Percentiles rank a stretch among this genome's conserved stretches.
These are phyloP conservation scores for Siderastrea radians DNA, from an alignment of 92 coral and sea anemone species.

Conservation along the genomic window DNA sequence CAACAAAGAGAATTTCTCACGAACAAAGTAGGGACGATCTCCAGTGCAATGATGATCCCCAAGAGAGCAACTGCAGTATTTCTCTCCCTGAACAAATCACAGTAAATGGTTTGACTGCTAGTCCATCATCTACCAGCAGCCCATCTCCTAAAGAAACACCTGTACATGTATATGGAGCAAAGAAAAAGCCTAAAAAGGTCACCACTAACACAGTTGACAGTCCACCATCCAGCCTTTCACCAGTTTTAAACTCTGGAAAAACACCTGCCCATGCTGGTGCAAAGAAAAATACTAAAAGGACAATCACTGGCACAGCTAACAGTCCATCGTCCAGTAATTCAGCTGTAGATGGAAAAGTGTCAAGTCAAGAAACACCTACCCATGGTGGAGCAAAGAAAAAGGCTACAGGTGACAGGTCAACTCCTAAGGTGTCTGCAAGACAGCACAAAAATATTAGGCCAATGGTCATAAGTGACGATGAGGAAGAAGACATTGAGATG, in stretches of 20 bases:
- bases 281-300: neutral
- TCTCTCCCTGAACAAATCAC: too few species aligned
- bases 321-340: too few species aligned
- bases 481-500: neutral
- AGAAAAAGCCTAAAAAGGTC: neutral
- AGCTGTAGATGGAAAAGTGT: too few species aligned
- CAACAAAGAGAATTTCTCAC: slow-evolving; percentile 24
- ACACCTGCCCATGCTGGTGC: neutral
- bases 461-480: slow-evolving; percentile 30
- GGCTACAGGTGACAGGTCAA: neutral
- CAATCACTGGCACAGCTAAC: too few species aligned
- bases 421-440: neutral
- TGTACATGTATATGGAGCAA: neutral
- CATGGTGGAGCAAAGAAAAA: too few species aligned
- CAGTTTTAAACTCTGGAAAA: neutral
- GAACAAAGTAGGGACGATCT: neutral
- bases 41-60: neutral
- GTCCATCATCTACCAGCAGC: neutral
- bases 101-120: too few species aligned
- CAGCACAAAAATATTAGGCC: neutral
- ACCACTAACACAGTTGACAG: neutral
- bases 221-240: neutral
- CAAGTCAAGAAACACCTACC: too few species aligned
- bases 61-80: neutral
- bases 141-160: neutral